Base-by-base conservation (phyloP, 2,888 invertebrate species). In the Xestoiulus laeticollis region DNA sequence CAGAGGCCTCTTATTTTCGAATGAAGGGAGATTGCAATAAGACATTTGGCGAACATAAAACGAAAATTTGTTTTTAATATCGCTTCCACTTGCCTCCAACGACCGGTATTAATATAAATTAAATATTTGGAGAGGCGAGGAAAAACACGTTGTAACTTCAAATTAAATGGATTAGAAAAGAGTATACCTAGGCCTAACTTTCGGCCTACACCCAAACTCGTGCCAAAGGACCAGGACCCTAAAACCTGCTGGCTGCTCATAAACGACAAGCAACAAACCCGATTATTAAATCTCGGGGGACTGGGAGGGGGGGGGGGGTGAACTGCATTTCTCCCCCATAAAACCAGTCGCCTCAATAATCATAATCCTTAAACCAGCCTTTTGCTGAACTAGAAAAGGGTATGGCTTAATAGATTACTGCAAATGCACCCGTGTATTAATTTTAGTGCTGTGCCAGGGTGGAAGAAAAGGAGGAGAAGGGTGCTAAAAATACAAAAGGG, bases 71-170 rank as follows among this genome's bases (percentile, higher is more conserved):
- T 68, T 68, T 68, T 68, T 68, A 68, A 68, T 68, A 68, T 68
- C 68, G 68, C 59, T 59, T 59, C 19, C 59, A 59, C 59, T 59
- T 59, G 59, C 68, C 68, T 68, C 68, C 68, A 68, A 68, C 68
- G 68, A 68, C 68, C 68, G 68, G 68, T 68, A 68, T 68, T 68
- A 68, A 68, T 68, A 68, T 68, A 68, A 68, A 68, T 68, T 68
- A 68, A 68, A 68, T 68, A 68, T 68, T 68, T 68, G 26, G 26
- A 68, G 26, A 68, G 59, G 59, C 48, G 48, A 59, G 68, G 68
- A 68, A 68, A 68, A 68, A 68, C 59, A 26, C 26, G 26, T 14
- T 68, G 68, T 68, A 68, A 68, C 26, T 68, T 68, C 68, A 68
- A 68, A 68, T 68, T 68, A 68, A 68, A 68, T 68, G 68, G 26